Evolutionary conservation across 2,113 vertebrate species (phyloP).

Genomic region (Sigmodon hispidus): DNA sequence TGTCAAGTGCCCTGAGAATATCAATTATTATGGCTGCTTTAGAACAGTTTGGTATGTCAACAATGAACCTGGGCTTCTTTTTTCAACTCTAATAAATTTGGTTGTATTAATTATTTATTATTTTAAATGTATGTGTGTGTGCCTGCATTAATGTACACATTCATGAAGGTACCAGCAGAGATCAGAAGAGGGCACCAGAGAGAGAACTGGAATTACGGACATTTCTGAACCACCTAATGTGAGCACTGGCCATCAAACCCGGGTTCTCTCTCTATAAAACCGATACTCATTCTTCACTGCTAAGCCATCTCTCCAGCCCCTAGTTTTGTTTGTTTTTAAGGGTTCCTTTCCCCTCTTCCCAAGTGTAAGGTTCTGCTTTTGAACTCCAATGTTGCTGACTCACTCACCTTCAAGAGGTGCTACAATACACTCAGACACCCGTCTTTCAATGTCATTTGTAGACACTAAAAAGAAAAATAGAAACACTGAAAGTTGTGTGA

Average conservation of each 20-base stretch:
- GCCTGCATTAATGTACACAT: not conserved
- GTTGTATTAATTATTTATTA: not conserved
- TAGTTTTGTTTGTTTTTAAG: not conserved
- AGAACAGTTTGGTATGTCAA: not conserved
- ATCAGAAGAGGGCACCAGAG: not conserved
- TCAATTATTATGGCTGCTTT: not conserved
- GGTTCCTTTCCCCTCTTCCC: not conserved
- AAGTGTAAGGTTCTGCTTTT: not conserved
- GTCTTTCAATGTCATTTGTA: not conserved
- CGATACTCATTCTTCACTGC: not conserved
- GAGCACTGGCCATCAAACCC: not conserved
- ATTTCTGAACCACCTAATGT: not conserved
- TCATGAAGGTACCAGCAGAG: not conserved
- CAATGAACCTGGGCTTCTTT: not conserved
- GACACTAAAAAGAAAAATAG: slow-evolving; percentile 58
- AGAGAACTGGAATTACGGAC: not conserved
- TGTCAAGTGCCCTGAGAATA: not conserved
- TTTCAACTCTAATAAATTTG: not conserved
- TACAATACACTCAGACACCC: slow-evolving; percentile 55
- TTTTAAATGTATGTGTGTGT: not conserved
- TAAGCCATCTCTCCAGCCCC: not conserved
- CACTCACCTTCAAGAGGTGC: slow-evolving; percentile 62
- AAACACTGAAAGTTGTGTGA: not conserved
- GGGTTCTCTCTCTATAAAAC: not conserved
- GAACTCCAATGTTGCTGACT: not conserved